Conservation (phyloP, 2,797 vertebrate species). For the Lagothrix lagotricha region DNA sequence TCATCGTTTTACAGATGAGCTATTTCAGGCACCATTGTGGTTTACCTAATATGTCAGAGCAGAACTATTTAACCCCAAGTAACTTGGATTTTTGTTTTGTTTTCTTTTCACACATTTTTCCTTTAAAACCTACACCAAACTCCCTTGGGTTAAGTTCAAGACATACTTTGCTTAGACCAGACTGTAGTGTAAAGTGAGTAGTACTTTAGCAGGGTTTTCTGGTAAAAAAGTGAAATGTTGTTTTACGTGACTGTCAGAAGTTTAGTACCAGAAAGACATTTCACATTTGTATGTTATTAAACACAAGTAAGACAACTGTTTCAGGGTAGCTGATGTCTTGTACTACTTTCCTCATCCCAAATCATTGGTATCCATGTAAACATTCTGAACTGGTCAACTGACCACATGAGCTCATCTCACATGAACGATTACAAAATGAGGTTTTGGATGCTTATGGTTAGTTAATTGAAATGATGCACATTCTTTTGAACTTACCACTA, state of each 20-base stretch:
- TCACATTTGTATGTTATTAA: not conserved
- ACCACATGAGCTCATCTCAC: constrained; percentile 56
- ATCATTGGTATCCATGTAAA: constrained; percentile 48
- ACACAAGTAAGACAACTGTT: not conserved
- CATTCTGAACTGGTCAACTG: not conserved
- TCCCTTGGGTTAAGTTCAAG: constrained; percentile 10
- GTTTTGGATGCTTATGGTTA: not conserved
- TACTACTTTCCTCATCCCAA: not conserved
- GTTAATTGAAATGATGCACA: constrained; percentile 37
- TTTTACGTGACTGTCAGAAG: constrained; percentile 23
- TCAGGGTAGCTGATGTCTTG: not conserved
- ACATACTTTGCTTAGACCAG: not conserved
- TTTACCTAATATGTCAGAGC: not conserved
- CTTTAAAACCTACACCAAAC: not conserved
- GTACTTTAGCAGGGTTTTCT: not conserved
- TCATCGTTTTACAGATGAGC: not conserved
- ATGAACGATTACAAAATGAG: constrained; percentile 17
- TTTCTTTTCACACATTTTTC: constrained; percentile 6
- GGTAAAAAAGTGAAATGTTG: not conserved
- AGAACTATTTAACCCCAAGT: not conserved
- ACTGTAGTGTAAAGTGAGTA: not conserved
- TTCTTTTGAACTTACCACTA: constrained; percentile 41
- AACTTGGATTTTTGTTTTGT: constrained; percentile 19
- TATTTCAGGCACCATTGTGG: not conserved
- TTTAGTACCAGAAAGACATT: not conserved